Evolutionary conservation across 2,797 vertebrate species (phyloP).

Genomic region (Phoxinus dragarum): DNA sequence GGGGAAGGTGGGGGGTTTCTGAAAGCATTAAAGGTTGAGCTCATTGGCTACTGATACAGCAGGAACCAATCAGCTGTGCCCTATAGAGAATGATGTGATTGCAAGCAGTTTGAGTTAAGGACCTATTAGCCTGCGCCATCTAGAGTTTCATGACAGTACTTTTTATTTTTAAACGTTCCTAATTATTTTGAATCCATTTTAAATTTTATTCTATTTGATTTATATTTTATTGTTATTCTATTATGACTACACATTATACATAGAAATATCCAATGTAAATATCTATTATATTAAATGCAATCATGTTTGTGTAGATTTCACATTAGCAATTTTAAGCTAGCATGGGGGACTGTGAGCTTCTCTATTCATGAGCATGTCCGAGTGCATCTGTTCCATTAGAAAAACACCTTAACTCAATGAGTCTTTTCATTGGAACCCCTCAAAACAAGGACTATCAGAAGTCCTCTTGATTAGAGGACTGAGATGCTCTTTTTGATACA

Average conservation of each 20-base stretch:
- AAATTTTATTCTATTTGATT: neutral
- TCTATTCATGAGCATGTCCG: conserved; percentile 4
- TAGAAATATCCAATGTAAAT: neutral
- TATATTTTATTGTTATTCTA: neutral
- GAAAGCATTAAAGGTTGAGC: neutral
- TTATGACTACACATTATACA: neutral
- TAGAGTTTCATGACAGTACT: neutral
- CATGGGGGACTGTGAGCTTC: neutral
- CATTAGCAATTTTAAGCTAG: neutral
- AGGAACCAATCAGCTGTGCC: neutral
- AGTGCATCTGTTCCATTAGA: conserved; percentile 11
- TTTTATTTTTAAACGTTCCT: neutral
- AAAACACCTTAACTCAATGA: conserved; percentile 35
- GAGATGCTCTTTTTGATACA: conserved; percentile 49
- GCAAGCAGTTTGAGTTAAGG: neutral
- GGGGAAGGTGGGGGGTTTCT: neutral
- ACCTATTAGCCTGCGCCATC: neutral
- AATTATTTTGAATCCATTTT: neutral
- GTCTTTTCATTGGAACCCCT: conserved; percentile 15
- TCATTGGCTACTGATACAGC: neutral
- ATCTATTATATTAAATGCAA: neutral
- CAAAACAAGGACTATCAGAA: conserved; percentile 43
- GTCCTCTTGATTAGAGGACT: conserved; percentile 51
- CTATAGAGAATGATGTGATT: neutral
- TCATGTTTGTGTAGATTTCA: conserved; percentile 12